phyloP scores from a whole-genome alignment of 2,888 invertebrate genomes.

The Pseudococcus viburni region DNA sequence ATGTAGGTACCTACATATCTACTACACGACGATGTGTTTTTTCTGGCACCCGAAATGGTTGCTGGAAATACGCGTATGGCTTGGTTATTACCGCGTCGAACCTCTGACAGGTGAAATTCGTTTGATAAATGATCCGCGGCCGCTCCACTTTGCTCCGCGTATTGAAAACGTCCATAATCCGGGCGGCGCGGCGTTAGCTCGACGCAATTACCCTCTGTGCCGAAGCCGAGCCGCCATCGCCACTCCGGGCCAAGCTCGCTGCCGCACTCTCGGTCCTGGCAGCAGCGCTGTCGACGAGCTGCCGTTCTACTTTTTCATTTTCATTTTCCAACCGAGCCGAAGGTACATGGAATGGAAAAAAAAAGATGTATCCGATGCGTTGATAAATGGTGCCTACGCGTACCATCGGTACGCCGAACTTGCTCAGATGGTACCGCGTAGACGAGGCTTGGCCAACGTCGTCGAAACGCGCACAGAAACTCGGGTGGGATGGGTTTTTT shows the following conservation, averaged over 20 bases:
- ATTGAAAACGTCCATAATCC: constrained; percentile 12
- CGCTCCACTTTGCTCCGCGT: not conserved
- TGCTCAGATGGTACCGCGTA: constrained; percentile 54
- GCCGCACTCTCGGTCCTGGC: not conserved
- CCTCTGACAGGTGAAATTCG: constrained; percentile 57
- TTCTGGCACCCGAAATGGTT: not conserved
- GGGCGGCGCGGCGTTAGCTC: not conserved
- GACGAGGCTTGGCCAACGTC: not conserved
- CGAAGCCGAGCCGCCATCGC: not conserved
- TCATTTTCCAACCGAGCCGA: not conserved
- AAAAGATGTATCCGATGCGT: constrained; percentile 43
- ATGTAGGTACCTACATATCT: not conserved
- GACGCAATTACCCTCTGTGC: constrained; percentile 28
- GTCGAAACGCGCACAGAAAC: not conserved
- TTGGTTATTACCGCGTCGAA: not conserved
- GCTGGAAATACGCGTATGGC: constrained; percentile 1
- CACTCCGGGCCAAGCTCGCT: not conserved
- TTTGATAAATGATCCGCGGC: constrained; percentile 61
- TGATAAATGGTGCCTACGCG: constrained; percentile 58
- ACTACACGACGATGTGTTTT: not conserved
- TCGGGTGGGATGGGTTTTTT: not conserved
- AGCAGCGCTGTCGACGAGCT: not conserved
- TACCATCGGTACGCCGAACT: constrained; percentile 40
- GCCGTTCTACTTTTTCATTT: constrained; percentile 23
- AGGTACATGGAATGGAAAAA: not conserved